Evolutionary conservation across 2,888 invertebrate species (phyloP), one percentile per base, ranked within the genome.

Genomic region (Resseliella maxima): DNA sequence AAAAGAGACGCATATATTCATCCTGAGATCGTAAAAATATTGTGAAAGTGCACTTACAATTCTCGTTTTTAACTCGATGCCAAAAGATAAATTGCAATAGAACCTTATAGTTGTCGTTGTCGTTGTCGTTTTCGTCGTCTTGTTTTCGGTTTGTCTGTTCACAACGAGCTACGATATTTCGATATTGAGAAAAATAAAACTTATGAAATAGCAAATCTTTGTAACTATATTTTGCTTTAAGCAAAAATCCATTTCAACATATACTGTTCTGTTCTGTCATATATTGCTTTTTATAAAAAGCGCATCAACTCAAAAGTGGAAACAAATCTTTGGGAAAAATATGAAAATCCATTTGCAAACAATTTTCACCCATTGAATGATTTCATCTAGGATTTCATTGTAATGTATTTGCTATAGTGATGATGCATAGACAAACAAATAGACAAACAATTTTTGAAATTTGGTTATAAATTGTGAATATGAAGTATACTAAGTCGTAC

Each of bases 11-110:
- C 24, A 59, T 59, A 31, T 5, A 59, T 72, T 31, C 72, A 72
- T 72, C 1, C 18, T 72, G 72, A 31, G 72, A 72, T 72, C 72
- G 31, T 72, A 72, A 72, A 72, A 72, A 72, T 72, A 72, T 72
- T 35, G 72, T 59, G 35, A 72, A 72, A 31, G 35, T 72, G 72
- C 72, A 72, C 72, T 72, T 72, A 72, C 31, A 2, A 72, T 1
- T 72, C 31, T 72, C 31, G 24, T 0, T 24, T 24, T 59, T 24
- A 0, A 72, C 31, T 31, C 35, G 72, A 72, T 72, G 72, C 72
- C 72, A 72, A 31, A 72, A 31, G 15, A 72, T 72, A 72, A 72
- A 72, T 72, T 35, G 72, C 35, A 21, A 35, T 31, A 31, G 15
- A 6, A 31, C 27, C n/a, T n/a, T n/a, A n/a, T n/a, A n/a, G n/a